phyloP scores from a whole-genome alignment of 2,888 invertebrate species.

The Oxycera nigricornis region DNA sequence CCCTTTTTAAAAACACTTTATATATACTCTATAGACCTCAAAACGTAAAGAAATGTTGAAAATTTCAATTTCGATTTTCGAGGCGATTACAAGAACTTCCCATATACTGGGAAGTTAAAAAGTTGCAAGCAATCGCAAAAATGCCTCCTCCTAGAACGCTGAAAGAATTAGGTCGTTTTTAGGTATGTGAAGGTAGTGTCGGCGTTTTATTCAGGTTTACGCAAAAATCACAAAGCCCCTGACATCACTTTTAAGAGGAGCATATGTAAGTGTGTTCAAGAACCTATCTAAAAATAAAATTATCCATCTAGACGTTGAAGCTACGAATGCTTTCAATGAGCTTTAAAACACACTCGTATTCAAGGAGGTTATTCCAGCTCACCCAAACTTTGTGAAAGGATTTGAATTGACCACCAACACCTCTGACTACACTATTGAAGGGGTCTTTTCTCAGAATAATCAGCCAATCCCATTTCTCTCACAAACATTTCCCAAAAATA shows the following conservation, averaged over 20 bases:
- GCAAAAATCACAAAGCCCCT: not conserved
- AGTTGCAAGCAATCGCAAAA: too few relatives aligned
- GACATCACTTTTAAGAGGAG: not conserved
- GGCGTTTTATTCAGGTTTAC: not conserved
- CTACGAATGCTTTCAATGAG: not conserved
- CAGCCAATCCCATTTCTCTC: not conserved
- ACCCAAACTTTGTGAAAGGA: constrained; percentile 37
- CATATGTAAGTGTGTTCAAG: constrained; percentile 42
- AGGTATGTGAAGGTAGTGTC: not conserved
- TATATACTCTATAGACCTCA: too few relatives aligned
- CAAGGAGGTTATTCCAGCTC: constrained; percentile 37
- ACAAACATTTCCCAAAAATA: not conserved
- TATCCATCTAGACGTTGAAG: not conserved
- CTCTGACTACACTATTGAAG: not conserved
- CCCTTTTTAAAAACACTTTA: too few relatives aligned
- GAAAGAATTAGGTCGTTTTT: not conserved
- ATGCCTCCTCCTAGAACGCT: too few relatives aligned
- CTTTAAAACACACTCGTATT: too few relatives aligned
- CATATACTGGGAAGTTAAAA: too few relatives aligned
- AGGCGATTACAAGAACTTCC: too few relatives aligned
- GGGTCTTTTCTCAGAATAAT: not conserved
- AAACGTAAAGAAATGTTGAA: too few relatives aligned
- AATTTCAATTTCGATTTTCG: too few relatives aligned
- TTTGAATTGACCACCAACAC: constrained; percentile 39
- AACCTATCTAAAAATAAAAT: too few relatives aligned